Base-by-base conservation (phyloP, 2,113 vertebrate species). In the Rhegmatorhina hoffmannsi region DNA sequence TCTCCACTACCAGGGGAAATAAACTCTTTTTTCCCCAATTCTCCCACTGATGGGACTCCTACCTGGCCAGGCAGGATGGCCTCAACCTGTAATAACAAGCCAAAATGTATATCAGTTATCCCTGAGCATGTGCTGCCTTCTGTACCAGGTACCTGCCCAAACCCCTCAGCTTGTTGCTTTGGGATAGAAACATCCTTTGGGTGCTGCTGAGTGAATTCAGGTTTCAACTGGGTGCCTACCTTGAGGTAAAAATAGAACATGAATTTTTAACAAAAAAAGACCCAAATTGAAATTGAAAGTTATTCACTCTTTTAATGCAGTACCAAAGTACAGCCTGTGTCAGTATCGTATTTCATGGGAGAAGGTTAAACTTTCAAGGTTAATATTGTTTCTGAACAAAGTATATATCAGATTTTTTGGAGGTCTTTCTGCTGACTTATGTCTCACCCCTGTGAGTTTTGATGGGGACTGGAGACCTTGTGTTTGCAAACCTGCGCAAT, bases 271-370 rank as follows among this genome's bases (percentile, higher is more conserved):
- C 40, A 40, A 33, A 69, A 69, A 89, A 67, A 28, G 5, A 29
- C 40, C 34, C 11, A 20, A 23, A 38, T 91, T 36, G 13, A 76
- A 92, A 91, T 60, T 64, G 56, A 2, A 83, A 85, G 20, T 63
- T 79, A 50, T 79, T 76, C 34, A 3, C 16, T 44, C 47, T 87
- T 89, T 28, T 36, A 77, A 40, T 17, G 24, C 52, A 85, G 34
- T 31, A 47, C 5, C 0, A 0, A 80, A 50, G 34, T 47, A 47
- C 0, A 0, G 40, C 29, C 56, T 3, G 0, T 3, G 15, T 64
- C 9, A 2, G 68, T 56, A 50, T 75, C 0, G 0, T 17, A 29
- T 72, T 77, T 94, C 68, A 50, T 0, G 10, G 29, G 58, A 84
- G 88, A 72, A 89, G 90, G 86, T 72, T 49, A 78, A 89, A 66